Percentiles rank a stretch among this genome's conserved stretches.
These are phyloP conservation scores for Struthidea cinerea DNA, from an alignment of 2,113 vertebrate species.

Conservation along the genomic window DNA sequence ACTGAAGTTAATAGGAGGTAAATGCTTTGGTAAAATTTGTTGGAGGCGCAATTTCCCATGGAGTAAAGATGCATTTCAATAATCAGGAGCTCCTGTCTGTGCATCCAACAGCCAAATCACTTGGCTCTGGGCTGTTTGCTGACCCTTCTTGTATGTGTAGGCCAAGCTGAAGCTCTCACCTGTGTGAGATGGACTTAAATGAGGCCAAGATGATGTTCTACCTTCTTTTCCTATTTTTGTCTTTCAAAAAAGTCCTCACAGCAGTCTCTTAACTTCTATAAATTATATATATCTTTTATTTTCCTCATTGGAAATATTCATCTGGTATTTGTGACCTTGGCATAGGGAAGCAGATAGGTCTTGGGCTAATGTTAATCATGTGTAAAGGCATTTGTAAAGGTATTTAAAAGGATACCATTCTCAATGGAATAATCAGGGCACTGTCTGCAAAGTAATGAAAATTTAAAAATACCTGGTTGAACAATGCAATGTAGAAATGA, in stretches of 20 bases:
- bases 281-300: not conserved
- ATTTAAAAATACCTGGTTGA: conserved; percentile 40
- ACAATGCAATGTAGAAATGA: conserved; percentile 9
- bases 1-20: not conserved
- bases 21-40: not conserved
- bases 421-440: conserved; percentile 29
- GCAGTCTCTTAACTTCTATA: not conserved
- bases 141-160: not conserved
- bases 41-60: not conserved
- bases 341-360: not conserved
- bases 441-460: not conserved
- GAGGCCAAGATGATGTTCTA: not conserved
- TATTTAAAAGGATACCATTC: not conserved
- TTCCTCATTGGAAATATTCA: not conserved
- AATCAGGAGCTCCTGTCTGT: not conserved
- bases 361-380: not conserved
- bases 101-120: not conserved
- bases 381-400: not conserved
- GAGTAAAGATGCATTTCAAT: not conserved
- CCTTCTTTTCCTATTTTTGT: not conserved
- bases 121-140: not conserved
- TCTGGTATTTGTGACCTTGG: not conserved
- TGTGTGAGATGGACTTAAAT: not conserved
- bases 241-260: not conserved
- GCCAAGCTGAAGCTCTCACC: not conserved